phyloP scores from a whole-genome alignment of 1,140 invertebrate species.

The Rhizoglyphus robini region DNA sequence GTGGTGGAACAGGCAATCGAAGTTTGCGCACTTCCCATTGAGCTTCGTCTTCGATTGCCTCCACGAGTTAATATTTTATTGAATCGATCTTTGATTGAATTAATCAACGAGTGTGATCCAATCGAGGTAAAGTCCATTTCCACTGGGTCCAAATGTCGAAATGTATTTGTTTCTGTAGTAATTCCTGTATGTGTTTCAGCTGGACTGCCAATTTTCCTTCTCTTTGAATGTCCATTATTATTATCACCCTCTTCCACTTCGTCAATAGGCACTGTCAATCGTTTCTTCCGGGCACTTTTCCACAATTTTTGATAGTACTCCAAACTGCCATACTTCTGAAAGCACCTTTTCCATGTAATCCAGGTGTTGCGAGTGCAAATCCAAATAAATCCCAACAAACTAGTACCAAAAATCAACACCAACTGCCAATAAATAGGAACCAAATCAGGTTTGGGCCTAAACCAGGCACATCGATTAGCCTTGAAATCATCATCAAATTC shows the following conservation, averaged over 20 bases:
- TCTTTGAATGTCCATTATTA: neutral
- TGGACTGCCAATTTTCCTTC: neutral
- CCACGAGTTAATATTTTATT: neutral
- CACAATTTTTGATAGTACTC: neutral
- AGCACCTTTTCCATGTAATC: neutral
- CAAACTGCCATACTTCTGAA: neutral
- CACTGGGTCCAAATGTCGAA: neutral
- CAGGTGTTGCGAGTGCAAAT: neutral
- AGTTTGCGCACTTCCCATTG: constrained; percentile 24
- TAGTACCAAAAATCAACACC: neutral
- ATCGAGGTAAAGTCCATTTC: neutral
- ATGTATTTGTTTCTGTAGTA: neutral
- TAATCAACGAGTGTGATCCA: neutral
- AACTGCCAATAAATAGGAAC: neutral
- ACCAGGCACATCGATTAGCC: neutral
- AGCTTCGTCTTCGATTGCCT: neutral
- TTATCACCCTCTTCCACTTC: neutral
- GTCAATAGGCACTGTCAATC: neutral
- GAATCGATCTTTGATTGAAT: neutral
- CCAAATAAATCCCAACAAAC: neutral
- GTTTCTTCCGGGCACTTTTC: neutral
- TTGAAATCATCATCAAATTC: neutral
- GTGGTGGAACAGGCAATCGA: constrained; percentile 30
- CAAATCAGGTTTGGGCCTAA: neutral
- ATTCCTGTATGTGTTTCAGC: neutral